Conservation (phyloP, 2,113 vertebrate genomes). For the Chloebia gouldiae region DNA sequence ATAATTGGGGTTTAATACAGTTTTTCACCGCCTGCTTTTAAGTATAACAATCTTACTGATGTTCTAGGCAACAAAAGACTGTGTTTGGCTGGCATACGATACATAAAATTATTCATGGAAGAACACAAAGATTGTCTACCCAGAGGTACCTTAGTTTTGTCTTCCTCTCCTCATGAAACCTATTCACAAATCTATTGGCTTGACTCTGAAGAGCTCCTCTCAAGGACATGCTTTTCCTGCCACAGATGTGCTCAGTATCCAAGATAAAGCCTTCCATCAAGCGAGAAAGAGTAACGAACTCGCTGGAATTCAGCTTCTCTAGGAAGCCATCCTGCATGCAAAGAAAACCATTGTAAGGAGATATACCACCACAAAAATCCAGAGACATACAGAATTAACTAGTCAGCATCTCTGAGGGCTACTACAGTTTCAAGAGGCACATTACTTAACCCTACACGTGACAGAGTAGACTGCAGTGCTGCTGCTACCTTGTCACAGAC, state of each 20-base stretch:
- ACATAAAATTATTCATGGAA: not conserved
- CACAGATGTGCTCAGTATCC: constrained; percentile 89
- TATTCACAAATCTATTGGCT: constrained; percentile 94
- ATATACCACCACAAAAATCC: not conserved
- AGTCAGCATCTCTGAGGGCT: not conserved
- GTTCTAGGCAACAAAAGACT: not conserved
- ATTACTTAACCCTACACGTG: not conserved
- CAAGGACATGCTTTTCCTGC: constrained; percentile 87
- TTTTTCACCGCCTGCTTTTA: not conserved
- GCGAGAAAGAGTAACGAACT: constrained; percentile 91
- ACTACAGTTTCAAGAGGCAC: not conserved
- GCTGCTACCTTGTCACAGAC: not conserved
- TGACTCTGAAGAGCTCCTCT: constrained; percentile 95
- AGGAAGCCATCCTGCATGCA: constrained; percentile 87
- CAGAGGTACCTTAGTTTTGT: constrained; percentile 88
- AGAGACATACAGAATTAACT: not conserved
- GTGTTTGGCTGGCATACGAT: fast-evolving
- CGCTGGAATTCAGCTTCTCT: constrained; percentile 89
- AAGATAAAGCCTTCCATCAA: constrained; percentile 88
- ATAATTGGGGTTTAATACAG: not conserved
- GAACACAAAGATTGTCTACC: not conserved
- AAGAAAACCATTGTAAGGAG: not conserved
- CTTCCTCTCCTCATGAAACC: constrained; percentile 97
- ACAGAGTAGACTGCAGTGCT: not conserved
- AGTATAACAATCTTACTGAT: not conserved